Conservation (phyloP, 1,140 invertebrate genomes). For the Neelides sp. region DNA sequence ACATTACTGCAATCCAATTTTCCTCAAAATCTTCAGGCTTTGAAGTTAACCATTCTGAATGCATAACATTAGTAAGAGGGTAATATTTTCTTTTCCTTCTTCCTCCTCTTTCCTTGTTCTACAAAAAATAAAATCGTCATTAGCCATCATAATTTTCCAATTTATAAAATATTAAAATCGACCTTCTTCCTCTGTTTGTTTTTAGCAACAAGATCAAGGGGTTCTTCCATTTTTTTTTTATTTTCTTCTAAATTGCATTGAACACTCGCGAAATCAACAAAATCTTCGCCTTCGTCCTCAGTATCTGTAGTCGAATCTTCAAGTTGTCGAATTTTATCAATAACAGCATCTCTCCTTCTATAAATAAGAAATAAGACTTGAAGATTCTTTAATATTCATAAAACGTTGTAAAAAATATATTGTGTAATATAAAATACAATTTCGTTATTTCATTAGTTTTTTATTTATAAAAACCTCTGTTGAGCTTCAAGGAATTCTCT, state of each 20-base stretch:
- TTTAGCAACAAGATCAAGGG: not conserved
- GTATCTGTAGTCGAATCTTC: slow-evolving; percentile 13
- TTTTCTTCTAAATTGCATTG: not conserved
- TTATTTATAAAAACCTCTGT: too few relatives aligned
- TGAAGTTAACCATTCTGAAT: slow-evolving; percentile 84
- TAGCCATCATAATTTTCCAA: not conserved
- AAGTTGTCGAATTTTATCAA: slow-evolving; percentile 27
- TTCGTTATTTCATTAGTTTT: too few relatives aligned
- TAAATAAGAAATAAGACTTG: slow-evolving; percentile 7
- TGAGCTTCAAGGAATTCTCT: too few relatives aligned
- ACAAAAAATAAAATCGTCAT: not conserved
- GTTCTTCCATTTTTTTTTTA: not conserved
- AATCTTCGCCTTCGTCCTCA: slow-evolving; percentile 26
- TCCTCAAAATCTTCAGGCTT: slow-evolving; percentile 60
- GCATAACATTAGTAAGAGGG: slow-evolving; percentile 40
- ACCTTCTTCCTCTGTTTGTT: not conserved
- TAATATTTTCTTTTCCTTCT: slow-evolving; percentile 6
- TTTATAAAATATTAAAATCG: not conserved
- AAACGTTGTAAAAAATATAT: too few relatives aligned
- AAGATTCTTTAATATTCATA: too few relatives aligned
- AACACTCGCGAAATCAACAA: slow-evolving; percentile 13
- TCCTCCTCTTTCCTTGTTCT: too few relatives aligned
- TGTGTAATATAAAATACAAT: too few relatives aligned
- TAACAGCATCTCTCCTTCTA: slow-evolving; percentile 22
- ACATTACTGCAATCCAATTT: slow-evolving; percentile 69